Percentiles rank a stretch among this genome's conserved stretches.
phyloP scores from a whole-genome alignment of 2,888 invertebrate genomes.

The Arenicola marina region DNA sequence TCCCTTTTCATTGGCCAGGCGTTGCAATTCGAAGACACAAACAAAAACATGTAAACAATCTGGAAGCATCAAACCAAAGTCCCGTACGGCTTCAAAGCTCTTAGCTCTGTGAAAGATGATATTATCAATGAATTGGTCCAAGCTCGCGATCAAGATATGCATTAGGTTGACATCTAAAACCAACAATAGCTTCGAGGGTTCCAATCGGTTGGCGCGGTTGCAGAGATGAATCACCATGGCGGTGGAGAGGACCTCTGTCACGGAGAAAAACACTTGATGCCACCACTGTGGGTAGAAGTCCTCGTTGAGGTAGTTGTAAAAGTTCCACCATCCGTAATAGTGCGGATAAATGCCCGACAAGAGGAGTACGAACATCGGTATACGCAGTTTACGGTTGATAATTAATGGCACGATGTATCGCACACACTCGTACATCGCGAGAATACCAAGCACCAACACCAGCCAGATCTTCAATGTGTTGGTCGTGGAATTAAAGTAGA shows the following conservation, averaged over 20 bases:
- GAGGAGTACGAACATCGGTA: conserved; percentile 49
- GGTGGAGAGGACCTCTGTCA: conserved; percentile 52
- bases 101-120: conserved; percentile 46
- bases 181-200: conserved; percentile 53
- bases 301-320: conserved; percentile 58
- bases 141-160: conserved; percentile 52
- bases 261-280: conserved; percentile 54
- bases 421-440: conserved; percentile 53
- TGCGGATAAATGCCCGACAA: conserved; percentile 55
- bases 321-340: conserved; percentile 60
- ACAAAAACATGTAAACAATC: conserved; percentile 64
- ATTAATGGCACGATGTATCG: conserved; percentile 48
- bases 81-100: conserved; percentile 50
- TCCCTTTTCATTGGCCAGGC: conserved; percentile 46
- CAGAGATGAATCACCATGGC: conserved; percentile 51
- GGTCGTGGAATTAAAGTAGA: conserved; percentile 57
- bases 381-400: conserved; percentile 35
- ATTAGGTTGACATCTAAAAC: conserved; percentile 51
- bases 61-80: conserved; percentile 55
- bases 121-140: conserved; percentile 56
- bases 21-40: conserved; percentile 61
- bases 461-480: conserved; percentile 53
- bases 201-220: conserved; percentile 41
- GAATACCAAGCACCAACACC: conserved; percentile 31
- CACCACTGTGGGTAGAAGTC: conserved; percentile 53